Evolutionary conservation across 1,140 invertebrate genomes (phyloP).

Genomic region (Pseudomyrmex flavicornis): DNA sequence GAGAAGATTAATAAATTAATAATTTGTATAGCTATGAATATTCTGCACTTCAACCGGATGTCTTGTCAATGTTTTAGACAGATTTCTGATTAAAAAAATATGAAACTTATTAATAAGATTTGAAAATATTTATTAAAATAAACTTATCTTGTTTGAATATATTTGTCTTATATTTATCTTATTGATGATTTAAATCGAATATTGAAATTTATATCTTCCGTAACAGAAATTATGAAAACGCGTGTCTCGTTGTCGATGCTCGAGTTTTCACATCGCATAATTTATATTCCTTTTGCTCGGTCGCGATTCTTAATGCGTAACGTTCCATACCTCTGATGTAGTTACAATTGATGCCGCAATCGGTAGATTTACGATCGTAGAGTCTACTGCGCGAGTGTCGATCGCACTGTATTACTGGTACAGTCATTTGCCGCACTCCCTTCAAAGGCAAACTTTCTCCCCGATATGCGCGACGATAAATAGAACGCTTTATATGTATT

Average conservation of each 20-base stretch:
- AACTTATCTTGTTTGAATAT: background rate
- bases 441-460: constrained; percentile 39
- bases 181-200: constrained; percentile 4
- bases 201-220: constrained; percentile 5
- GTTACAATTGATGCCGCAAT: constrained; percentile 43
- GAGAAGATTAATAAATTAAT: background rate
- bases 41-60: background rate
- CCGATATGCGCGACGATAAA: constrained; percentile 19
- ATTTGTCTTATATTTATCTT: background rate
- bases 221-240: constrained; percentile 8
- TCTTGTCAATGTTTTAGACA: background rate
- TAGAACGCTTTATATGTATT: constrained; percentile 31
- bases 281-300: constrained; percentile 18
- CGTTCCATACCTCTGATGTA: constrained; percentile 41
- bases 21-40: background rate
- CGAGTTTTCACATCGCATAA: constrained; percentile 7
- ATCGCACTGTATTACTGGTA: constrained; percentile 32
- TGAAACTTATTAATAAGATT: background rate
- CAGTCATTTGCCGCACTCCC: constrained; percentile 41
- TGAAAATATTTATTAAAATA: background rate
- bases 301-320: constrained; percentile 49
- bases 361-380: constrained; percentile 62
- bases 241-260: background rate
- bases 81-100: background rate
- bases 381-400: constrained; percentile 18